These are phyloP conservation scores for Carpatolechia fugitivella DNA, from an alignment of 2,888 invertebrate species.

Conservation along the genomic window DNA sequence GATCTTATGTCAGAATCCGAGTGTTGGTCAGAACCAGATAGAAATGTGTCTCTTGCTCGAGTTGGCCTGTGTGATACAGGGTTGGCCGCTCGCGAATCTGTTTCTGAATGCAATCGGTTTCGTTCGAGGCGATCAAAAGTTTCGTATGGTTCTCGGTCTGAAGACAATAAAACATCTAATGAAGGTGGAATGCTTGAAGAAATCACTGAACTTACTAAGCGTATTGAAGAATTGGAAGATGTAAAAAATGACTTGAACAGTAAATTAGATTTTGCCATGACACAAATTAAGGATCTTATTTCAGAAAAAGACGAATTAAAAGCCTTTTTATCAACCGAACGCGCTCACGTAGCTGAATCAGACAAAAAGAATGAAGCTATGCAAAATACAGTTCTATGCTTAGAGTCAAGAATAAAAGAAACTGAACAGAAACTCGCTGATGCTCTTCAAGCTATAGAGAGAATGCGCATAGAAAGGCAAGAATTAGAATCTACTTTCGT, in stretches of 20 bases:
- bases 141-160: constrained; percentile 63
- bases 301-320: constrained; percentile 51
- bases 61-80: constrained; percentile 81
- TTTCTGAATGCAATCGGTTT: constrained; percentile 54
- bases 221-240: constrained; percentile 50
- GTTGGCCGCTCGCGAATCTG: constrained; percentile 43
- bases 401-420: constrained; percentile 53
- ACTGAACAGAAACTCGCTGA: constrained; percentile 51
- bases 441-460: constrained; percentile 45
- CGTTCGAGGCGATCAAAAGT: constrained; percentile 64
- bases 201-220: constrained; percentile 58
- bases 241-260: constrained; percentile 67
- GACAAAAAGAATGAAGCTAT: constrained; percentile 46
- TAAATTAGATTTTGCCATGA: constrained; percentile 54
- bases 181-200: constrained; percentile 79
- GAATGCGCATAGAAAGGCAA: constrained; percentile 56
- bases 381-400: constrained; percentile 37
- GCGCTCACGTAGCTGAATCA: constrained; percentile 41
- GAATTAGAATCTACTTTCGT: constrained; percentile 61
- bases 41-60: constrained; percentile 88
- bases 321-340: constrained; percentile 41
- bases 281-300: constrained; percentile 51
- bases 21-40: constrained; percentile 92
- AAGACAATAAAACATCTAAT: constrained; percentile 67
- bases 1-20: constrained; percentile 84